Base-by-base conservation (phyloP, 2,113 vertebrate species). In the Campylomormyrus tamandua region DNA sequence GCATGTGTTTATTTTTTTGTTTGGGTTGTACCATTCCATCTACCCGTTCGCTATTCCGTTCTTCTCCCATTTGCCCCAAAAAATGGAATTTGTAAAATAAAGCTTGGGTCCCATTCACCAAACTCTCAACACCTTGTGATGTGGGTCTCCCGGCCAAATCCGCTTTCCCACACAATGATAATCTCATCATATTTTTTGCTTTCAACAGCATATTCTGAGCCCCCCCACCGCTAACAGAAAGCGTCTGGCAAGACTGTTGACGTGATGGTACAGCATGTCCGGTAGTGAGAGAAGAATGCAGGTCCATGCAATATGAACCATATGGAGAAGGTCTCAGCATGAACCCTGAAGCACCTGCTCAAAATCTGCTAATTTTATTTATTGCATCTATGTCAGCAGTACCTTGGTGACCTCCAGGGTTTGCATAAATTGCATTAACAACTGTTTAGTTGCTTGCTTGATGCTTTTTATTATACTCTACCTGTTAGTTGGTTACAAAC, bases 281-380 rank as follows among this genome's bases (percentile, higher is more conserved):
- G 74, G 74, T 42, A 39, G 31, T 42, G 74, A 80, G 74, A 80
- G 74, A 42, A 80, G 74, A 80, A 39, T 42, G 74, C 74, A 80
- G 74, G 31, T 80, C 74, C 35, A 80, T 80, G 74, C 74, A 19
- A 39, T 80, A 80, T 80, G 42, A 42, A 80, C 74, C 74, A 80
- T 80, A 35, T 80, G 74, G 74, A 80, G 74, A 39, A 80, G 74
- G 74, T 35, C 35, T 39, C 74, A 80, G 74, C 35, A 80, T 80
- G 74, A 80, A 80, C 74, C 74, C 31, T 80, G 74, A 39, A 80
- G 74, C 74, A 80, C 74, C 74, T 80, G 74, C 74, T 80, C 62
- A 70, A 70, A 70, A 70, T 70, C 62, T 70, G 62, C 62, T 70
- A 70, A 70, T 70, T 70, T 70, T 70, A 70, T 70, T 70, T 70